A percentile compares a stretch with the other conserved stretches of the same genome.
These are phyloP conservation scores for rat (Rattus norvegicus) DNA, from an alignment of 2,113 vertebrate species.

Conservation along the genomic window GRCr8 NC_086019.1:188975001-188975500, in stretches of 20 bases:
- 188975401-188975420: not conserved
- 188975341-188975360: not conserved
- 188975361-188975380: not conserved
- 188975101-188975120: conserved; percentile 49
- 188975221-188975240: not conserved
- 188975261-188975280: not conserved
- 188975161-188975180: not conserved
- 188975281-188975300: not conserved
- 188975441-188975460: too few species aligned
- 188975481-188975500: too few species aligned
- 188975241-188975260: not conserved
- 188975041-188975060: not conserved
- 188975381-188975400: not conserved
- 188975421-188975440: not conserved
- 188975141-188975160: not conserved
- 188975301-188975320: not conserved
- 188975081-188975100: not conserved
- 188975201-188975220: not conserved
- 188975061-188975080: not conserved
- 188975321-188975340: not conserved
- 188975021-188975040: not conserved
- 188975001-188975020: not conserved
- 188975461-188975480: not conserved
- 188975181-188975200: not conserved
- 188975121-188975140: not conserved